A percentile compares a stretch with the other conserved stretches of the same genome.
phyloP scores from a whole-genome alignment of 2,888 invertebrate genomes.

The Melinaea marsaeus region DNA sequence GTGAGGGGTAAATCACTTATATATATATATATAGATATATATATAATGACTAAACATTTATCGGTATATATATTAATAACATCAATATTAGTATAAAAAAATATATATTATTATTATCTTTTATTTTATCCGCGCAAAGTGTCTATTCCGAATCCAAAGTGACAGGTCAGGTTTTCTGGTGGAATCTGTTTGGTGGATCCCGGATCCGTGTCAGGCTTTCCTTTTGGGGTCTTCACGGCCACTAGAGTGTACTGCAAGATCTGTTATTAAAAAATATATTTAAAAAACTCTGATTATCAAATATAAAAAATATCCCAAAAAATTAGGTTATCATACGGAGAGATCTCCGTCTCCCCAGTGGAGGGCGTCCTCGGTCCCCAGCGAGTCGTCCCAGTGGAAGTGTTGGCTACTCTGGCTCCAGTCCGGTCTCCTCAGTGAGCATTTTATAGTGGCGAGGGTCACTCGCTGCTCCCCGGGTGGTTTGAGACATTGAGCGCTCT shows the following conservation, averaged over 20 bases:
- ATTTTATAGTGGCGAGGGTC: constrained; percentile 69
- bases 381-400: constrained; percentile 77
- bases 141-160: constrained; percentile 67
- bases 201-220: constrained; percentile 48
- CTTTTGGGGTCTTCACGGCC: constrained; percentile 47
- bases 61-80: no score
- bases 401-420: constrained; percentile 77
- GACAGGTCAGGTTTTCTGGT: constrained; percentile 74
- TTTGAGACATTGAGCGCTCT: constrained; percentile 42
- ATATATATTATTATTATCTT: background rate
- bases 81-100: no score
- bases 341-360: constrained; percentile 69
- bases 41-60: no score
- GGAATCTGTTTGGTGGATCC: constrained; percentile 44
- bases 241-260: constrained; percentile 54
- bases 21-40: no score
- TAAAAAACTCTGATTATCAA: background rate
- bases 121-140: constrained; percentile 39
- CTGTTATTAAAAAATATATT: constrained; percentile 35
- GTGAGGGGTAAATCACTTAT: no score
- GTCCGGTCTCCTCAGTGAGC: constrained; percentile 62
- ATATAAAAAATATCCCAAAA: constrained; percentile 1
- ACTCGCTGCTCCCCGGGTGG: constrained; percentile 47
- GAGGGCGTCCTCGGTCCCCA: constrained; percentile 59
- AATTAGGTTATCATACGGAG: constrained; percentile 40